A percentile compares a stretch with the other conserved stretches of the same genome.
Evolutionary conservation across 92 coral and sea anemone species (phyloP).

Genomic region (Zoanthus sansibaricus): DNA sequence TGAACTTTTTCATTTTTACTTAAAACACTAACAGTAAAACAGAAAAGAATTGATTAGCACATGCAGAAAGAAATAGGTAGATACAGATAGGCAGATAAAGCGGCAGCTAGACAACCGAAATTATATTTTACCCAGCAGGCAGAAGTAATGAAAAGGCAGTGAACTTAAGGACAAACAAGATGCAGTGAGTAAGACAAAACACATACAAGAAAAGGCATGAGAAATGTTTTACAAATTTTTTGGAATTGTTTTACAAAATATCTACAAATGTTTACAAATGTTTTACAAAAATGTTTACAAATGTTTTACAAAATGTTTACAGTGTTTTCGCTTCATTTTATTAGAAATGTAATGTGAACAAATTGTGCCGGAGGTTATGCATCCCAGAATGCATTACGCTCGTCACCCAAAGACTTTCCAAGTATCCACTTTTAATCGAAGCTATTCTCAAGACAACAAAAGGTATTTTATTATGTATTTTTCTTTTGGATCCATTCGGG

Average conservation of each 20-base stretch:
- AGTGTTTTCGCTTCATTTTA: neutral
- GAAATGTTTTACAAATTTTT: neutral
- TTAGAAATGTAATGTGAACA: slow-evolving; percentile 91
- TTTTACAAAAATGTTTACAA: too few species aligned
- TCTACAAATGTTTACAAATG: neutral
- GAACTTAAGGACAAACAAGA: neutral
- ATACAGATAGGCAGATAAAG: neutral
- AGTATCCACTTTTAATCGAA: slow-evolving; percentile 93
- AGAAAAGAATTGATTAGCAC: too few species aligned
- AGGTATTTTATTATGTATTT: slow-evolving; percentile 50
- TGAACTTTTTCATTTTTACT: too few species aligned
- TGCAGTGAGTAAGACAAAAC: neutral
- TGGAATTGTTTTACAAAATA: neutral
- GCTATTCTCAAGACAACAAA: slow-evolving; percentile 94
- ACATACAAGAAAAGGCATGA: neutral
- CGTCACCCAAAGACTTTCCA: slow-evolving; percentile 93
- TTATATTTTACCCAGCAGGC: neutral
- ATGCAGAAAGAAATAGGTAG: neutral
- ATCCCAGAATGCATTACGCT: slow-evolving; percentile 97
- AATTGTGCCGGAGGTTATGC: slow-evolving; percentile 86
- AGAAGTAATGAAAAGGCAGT: neutral
- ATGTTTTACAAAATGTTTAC: neutral
- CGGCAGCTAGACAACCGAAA: neutral
- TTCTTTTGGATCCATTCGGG: neutral
- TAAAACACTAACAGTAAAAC: too few species aligned